These are phyloP conservation scores for Matsumurasca onukii DNA, from an alignment of 1,140 invertebrate species.

Conservation along the genomic window DNA sequence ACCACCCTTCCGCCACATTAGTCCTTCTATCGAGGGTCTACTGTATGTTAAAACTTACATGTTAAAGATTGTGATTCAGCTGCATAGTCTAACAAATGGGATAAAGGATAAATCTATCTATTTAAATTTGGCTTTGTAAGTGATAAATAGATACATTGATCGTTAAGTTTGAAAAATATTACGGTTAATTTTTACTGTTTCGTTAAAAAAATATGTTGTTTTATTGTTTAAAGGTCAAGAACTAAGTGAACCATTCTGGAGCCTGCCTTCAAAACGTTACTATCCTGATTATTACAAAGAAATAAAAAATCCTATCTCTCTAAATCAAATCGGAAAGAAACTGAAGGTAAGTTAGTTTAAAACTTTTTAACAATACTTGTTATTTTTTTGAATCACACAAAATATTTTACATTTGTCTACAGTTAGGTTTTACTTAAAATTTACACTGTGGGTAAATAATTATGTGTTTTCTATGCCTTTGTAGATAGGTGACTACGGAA, in stretches of 20 bases:
- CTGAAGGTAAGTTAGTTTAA: constrained; percentile 61
- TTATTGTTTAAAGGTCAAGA: constrained; percentile 54
- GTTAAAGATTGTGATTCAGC: no score
- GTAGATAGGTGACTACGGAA: constrained; percentile 78
- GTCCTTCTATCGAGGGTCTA: no score
- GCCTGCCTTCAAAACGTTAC: constrained; percentile 82
- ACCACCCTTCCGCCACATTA: no score
- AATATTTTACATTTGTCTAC: background rate
- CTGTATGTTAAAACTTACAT: no score
- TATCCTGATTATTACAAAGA: constrained; percentile 99
- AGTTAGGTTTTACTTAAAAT: background rate
- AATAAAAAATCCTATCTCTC: constrained; percentile 93
- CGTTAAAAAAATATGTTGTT: background rate
- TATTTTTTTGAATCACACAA: background rate
- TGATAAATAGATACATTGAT: no score
- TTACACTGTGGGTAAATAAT: background rate
- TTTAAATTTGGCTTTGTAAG: no score
- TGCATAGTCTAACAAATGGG: no score
- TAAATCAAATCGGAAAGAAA: constrained; percentile 91
- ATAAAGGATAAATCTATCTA: no score
- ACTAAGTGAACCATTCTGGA: constrained; percentile 89
- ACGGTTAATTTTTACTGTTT: no score
- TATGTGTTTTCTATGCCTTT: constrained; percentile 39
- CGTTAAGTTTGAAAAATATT: no score
- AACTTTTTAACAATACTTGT: background rate